phyloP scores from a whole-genome alignment of 2,888 invertebrate species.

The Ommatoiulus sabulosus region DNA sequence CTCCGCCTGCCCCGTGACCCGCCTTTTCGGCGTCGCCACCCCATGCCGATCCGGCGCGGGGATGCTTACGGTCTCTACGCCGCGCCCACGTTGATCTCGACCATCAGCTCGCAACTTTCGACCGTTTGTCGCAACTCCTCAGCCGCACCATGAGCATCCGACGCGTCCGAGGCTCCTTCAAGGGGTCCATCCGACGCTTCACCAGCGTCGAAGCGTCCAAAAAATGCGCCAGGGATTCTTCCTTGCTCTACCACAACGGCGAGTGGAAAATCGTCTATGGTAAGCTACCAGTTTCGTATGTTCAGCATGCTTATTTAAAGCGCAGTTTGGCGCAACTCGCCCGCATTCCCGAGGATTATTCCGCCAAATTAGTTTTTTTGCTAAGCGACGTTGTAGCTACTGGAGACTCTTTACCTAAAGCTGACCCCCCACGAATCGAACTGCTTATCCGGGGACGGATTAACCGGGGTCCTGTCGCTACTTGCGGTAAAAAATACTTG shows the following conservation, averaged over 20 bases:
- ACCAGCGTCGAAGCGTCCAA: slow-evolving; percentile 63
- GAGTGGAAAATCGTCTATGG: slow-evolving; percentile 65
- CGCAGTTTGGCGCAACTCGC: background rate
- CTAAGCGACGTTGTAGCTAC: background rate
- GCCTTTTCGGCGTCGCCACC: background rate
- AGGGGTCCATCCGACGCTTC: slow-evolving; percentile 63
- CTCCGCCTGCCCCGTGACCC: background rate
- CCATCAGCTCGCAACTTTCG: background rate
- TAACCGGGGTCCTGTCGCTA: too few species aligned
- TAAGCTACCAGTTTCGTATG: background rate
- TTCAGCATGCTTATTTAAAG: background rate
- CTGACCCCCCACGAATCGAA: background rate
- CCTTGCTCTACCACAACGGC: slow-evolving; percentile 64
- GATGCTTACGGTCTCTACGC: background rate
- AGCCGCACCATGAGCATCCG: slow-evolving; percentile 62
- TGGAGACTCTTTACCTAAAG: background rate
- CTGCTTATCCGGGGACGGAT: too few species aligned
- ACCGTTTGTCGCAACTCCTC: background rate
- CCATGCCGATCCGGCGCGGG: background rate
- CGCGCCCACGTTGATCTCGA: background rate
- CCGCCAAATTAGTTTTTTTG: background rate
- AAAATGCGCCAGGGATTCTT: slow-evolving; percentile 63
- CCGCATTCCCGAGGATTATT: background rate
- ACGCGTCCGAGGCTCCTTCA: slow-evolving; percentile 63
- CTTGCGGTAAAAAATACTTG: too few species aligned